Evolutionary conservation across 2,797 vertebrate species (phyloP).

Genomic region (Toxotes lorentzi): DNA sequence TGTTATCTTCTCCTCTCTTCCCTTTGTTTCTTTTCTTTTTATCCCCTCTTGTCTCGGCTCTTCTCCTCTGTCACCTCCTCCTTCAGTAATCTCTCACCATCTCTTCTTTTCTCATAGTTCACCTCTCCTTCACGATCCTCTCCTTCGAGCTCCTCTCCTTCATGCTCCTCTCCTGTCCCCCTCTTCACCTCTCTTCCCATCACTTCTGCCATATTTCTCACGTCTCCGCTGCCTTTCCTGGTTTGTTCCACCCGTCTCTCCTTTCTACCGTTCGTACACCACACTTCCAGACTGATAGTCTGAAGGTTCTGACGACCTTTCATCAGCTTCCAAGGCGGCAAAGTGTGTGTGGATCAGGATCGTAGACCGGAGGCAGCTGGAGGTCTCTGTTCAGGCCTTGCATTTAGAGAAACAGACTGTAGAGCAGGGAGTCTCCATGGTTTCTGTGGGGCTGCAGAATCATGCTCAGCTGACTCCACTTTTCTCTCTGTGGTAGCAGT

Average conservation of each 20-base stretch:
- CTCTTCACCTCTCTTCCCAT: neutral
- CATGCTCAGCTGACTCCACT: neutral
- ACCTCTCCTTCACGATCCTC: too few species aligned
- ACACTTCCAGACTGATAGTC: neutral
- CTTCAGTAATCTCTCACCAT: neutral
- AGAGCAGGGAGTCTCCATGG: neutral
- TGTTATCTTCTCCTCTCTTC: neutral
- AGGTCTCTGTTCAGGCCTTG: neutral
- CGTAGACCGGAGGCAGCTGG: neutral
- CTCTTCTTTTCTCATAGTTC: neutral
- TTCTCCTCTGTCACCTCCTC: neutral
- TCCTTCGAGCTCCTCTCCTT: neutral
- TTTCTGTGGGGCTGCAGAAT: neutral
- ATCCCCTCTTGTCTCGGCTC: neutral
- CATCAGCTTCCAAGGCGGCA: neutral
- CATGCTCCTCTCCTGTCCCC: neutral
- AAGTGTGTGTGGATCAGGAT: neutral
- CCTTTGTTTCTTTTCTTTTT: neutral
- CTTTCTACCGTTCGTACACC: neutral
- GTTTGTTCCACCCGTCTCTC: neutral
- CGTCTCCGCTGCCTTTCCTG: neutral
- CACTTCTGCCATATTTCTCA: neutral
- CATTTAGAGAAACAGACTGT: neutral
- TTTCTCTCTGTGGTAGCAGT: neutral
- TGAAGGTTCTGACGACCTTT: neutral